A percentile compares a stretch with the other conserved stretches of the same genome.
Conservation (phyloP, 2,888 invertebrate genomes). For the Venusia cambrica region DNA sequence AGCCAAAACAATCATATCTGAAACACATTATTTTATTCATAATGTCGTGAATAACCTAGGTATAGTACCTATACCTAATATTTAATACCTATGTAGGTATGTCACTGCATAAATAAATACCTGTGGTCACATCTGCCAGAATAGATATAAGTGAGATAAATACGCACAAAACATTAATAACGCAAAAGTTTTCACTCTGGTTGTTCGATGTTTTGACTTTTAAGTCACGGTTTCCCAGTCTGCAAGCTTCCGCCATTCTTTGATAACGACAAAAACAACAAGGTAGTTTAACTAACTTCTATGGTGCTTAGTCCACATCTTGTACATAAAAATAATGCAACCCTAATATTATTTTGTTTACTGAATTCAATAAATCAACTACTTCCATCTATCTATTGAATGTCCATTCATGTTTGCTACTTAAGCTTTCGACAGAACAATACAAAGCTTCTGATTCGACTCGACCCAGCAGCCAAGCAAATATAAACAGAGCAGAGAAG, state of each 20-base stretch:
- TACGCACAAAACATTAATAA: constrained; percentile 75
- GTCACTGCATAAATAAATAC: too few species aligned
- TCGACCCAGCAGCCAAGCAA: too few species aligned
- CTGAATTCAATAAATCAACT: too few species aligned
- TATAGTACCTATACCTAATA: too few species aligned
- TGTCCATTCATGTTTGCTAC: constrained; percentile 35
- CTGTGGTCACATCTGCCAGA: constrained; percentile 81
- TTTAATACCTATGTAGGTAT: constrained; percentile 2
- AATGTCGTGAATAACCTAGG: constrained; percentile 9
- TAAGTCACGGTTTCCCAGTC: constrained; percentile 53
- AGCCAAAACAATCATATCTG: constrained; percentile 80
- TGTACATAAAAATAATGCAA: too few species aligned
- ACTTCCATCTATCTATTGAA: constrained; percentile 22
- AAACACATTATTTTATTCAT: constrained; percentile 36
- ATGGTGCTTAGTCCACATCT: too few species aligned
- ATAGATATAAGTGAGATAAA: constrained; percentile 81
- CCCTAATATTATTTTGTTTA: too few species aligned
- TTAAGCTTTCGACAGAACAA: constrained; percentile 26
- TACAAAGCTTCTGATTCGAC: constrained; percentile 18
- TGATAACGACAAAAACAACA: too few species aligned
- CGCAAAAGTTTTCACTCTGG: constrained; percentile 72
- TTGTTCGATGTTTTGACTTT: constrained; percentile 54
- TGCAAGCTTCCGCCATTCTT: constrained; percentile 73
- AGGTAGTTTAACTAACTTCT: too few species aligned
- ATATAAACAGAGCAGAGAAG: too few species aligned